These are phyloP conservation scores for Struthio camelus DNA, from an alignment of 2,113 vertebrate species.

Conservation along the genomic window DNA sequence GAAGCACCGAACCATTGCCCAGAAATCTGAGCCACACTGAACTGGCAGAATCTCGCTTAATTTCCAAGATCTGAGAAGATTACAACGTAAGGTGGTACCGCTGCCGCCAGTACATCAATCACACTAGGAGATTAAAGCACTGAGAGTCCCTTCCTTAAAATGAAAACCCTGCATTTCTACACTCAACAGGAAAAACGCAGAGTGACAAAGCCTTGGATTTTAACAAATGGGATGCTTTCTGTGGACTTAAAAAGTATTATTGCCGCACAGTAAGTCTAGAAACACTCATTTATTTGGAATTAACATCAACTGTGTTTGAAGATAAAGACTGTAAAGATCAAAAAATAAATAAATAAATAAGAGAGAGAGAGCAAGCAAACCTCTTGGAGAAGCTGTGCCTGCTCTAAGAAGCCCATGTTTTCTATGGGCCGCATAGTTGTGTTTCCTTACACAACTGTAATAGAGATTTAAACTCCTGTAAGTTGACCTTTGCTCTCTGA, in stretches of 20 bases:
- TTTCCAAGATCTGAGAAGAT: not conserved
- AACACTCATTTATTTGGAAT: not conserved
- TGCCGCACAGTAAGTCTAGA: not conserved
- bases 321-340: not conserved
- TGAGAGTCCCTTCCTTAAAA: not conserved
- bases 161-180: not conserved
- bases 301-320: not conserved
- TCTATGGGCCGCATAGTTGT: not conserved
- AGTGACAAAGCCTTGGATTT: not conserved
- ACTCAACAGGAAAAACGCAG: not conserved
- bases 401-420: not conserved
- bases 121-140: not conserved
- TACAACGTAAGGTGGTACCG: fast-evolving
- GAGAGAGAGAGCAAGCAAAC: not conserved
- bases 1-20: not conserved
- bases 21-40: not conserved
- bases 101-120: not conserved
- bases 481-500: not conserved
- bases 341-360: not conserved
- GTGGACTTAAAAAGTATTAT: not conserved
- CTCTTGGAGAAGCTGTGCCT: not conserved
- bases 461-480: not conserved
- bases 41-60: not conserved
- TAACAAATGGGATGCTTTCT: not conserved
- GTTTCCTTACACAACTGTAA: not conserved